These are phyloP conservation scores for Halcyon senegalensis DNA, from an alignment of 2,113 vertebrate species.

Conservation along the genomic window DNA sequence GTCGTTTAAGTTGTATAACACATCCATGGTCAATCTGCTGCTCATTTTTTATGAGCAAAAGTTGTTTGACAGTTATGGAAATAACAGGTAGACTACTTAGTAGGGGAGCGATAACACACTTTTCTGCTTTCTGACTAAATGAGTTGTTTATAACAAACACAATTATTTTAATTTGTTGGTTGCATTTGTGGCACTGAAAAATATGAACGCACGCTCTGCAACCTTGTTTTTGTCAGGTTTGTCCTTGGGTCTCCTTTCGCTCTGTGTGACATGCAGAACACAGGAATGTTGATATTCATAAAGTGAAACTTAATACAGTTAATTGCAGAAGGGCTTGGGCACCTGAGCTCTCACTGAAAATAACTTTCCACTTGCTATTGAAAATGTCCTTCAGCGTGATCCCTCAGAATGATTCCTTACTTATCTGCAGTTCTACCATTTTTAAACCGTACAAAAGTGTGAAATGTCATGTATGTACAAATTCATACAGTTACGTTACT, in stretches of 20 bases:
- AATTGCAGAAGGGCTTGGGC: not conserved
- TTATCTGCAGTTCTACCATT: not conserved
- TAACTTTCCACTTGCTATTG: not conserved
- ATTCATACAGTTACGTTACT: not conserved
- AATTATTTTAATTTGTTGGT: not conserved
- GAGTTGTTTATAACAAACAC: not conserved
- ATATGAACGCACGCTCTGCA: not conserved
- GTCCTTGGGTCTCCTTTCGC: not conserved
- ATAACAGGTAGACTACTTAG: not conserved
- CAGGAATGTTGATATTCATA: not conserved
- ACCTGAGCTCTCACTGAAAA: not conserved
- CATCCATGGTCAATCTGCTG: not conserved
- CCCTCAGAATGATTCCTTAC: not conserved
- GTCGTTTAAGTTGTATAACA: not conserved
- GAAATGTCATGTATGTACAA: not conserved
- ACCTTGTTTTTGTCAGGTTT: not conserved
- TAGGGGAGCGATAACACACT: not conserved
- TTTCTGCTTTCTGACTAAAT: not conserved
- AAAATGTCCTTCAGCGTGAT: not conserved
- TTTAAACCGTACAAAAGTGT: not conserved
- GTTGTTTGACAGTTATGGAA: not conserved
- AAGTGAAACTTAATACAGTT: not conserved
- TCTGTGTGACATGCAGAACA: not conserved
- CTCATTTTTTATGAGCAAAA: not conserved
- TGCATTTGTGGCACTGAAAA: not conserved